A percentile compares a stretch with the other conserved stretches of the same genome.
Evolutionary conservation across 2,888 invertebrate species (phyloP).

Genomic region (Litoditis marina): DNA sequence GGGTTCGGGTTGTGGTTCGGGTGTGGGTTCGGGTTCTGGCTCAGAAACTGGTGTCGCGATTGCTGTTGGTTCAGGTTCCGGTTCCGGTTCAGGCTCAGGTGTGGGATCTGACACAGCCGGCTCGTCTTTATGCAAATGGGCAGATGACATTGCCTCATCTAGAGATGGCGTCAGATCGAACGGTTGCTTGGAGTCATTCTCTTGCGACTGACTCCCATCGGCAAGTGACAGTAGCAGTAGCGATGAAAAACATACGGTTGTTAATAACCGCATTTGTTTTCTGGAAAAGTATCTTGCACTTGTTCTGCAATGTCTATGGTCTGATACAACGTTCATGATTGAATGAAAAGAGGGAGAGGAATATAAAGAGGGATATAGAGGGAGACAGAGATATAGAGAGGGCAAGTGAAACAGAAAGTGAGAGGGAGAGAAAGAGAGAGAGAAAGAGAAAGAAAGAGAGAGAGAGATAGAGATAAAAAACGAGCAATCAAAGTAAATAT

Average conservation of each 20-base stretch:
- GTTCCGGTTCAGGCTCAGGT: too few relatives aligned
- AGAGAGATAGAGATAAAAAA: too few relatives aligned
- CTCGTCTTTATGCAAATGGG: too few relatives aligned
- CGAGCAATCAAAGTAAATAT: too few relatives aligned
- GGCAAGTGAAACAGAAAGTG: not conserved
- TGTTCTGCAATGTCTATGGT: not conserved
- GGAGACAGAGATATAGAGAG: not conserved
- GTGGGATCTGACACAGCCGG: too few relatives aligned
- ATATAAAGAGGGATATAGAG: not conserved
- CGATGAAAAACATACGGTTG: not conserved
- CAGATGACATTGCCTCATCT: not conserved
- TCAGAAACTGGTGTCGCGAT: conserved; percentile 11
- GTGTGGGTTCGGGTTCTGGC: conserved; percentile 14
- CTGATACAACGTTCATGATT: not conserved
- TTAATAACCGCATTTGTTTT: not conserved
- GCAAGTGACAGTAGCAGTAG: too few relatives aligned
- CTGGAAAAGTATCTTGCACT: not conserved
- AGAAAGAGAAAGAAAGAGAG: too few relatives aligned
- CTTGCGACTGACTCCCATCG: too few relatives aligned
- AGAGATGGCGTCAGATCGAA: too few relatives aligned
- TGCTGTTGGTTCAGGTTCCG: not conserved
- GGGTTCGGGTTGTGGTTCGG: conserved; percentile 26
- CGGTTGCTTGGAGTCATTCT: too few relatives aligned
- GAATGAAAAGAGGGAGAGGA: not conserved
- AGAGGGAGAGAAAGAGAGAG: too few relatives aligned